Percentiles rank a stretch among this genome's conserved stretches.
Conservation (phyloP, 2,113 vertebrate species). For the Heterochromis multidens region DNA sequence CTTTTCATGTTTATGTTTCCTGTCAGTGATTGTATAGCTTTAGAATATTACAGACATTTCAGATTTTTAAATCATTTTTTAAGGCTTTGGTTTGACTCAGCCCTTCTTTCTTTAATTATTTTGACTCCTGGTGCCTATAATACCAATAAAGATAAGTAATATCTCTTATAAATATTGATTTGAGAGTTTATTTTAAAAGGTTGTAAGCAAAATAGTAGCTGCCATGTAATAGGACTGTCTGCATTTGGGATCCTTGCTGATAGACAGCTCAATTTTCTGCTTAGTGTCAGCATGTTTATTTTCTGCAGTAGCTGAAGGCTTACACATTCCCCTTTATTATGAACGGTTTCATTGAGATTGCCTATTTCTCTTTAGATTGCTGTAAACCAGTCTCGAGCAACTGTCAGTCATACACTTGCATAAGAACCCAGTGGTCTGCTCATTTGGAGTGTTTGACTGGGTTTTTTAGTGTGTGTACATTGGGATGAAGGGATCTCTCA, state of each 20-base stretch:
- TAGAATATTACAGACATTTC: not conserved
- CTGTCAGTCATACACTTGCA: slow-evolving; percentile 11
- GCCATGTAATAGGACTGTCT: not conserved
- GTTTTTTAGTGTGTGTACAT: not conserved
- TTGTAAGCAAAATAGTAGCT: not conserved
- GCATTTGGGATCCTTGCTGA: not conserved
- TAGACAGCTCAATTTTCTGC: not conserved
- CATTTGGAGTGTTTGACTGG: not conserved
- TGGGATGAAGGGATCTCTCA: not conserved
- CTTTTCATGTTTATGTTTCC: not conserved
- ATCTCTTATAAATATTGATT: not conserved
- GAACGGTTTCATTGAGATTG: not conserved
- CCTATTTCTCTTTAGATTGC: not conserved
- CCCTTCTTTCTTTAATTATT: not conserved
- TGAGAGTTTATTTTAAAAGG: not conserved
- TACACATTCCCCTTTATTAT: slow-evolving; percentile 3
- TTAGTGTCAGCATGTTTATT: not conserved
- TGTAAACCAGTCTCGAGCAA: not conserved
- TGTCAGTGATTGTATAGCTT: not conserved
- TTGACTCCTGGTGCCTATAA: not conserved
- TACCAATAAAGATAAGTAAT: not conserved
- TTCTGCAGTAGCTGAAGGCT: not conserved
- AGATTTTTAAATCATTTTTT: not conserved
- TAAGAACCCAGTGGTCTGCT: not conserved
- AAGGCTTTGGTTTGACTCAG: not conserved